Conservation (phyloP, 2,113 vertebrate species). For the Stictonetta naevosa region DNA sequence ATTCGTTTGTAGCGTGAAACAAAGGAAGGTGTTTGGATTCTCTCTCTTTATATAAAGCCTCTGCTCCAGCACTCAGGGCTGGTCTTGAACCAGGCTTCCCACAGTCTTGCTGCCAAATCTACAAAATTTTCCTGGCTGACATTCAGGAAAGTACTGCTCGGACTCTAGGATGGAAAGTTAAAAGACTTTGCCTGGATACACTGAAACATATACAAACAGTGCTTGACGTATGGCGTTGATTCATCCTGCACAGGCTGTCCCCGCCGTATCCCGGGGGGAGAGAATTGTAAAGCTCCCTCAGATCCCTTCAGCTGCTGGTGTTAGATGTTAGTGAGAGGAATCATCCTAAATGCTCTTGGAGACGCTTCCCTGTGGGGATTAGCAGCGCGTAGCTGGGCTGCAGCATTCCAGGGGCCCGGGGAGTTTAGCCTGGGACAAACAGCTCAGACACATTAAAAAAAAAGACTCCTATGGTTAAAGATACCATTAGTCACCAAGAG, state of each 20-base stretch:
- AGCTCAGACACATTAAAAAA: background rate
- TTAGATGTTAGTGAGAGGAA: constrained; percentile 17
- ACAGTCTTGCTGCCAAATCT: constrained; percentile 88
- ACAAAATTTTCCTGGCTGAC: constrained; percentile 94
- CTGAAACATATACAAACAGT: constrained; percentile 88
- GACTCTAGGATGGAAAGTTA: constrained; percentile 92
- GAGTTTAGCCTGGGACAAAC: constrained; percentile 3
- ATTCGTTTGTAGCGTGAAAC: constrained; percentile 70
- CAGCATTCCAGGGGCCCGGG: background rate
- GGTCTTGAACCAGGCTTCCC: constrained; percentile 86
- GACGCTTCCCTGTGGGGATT: background rate
- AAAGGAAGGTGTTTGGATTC: constrained; percentile 81
- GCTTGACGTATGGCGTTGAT: constrained; percentile 75
- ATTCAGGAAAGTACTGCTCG: constrained; percentile 96
- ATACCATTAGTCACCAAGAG: background rate
- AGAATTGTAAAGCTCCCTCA: constrained; percentile 48
- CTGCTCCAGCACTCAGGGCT: constrained; percentile 76
- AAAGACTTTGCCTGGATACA: constrained; percentile 93
- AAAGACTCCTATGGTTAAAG: background rate
- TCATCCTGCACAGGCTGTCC: constrained; percentile 73
- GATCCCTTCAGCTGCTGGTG: background rate
- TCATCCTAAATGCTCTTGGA: background rate
- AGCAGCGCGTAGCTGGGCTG: background rate
- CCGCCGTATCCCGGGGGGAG: constrained; percentile 56
- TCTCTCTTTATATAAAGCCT: constrained; percentile 82